Evolutionary conservation across 2,797 vertebrate species (phyloP).

Genomic region (Anguilla marmorata): DNA sequence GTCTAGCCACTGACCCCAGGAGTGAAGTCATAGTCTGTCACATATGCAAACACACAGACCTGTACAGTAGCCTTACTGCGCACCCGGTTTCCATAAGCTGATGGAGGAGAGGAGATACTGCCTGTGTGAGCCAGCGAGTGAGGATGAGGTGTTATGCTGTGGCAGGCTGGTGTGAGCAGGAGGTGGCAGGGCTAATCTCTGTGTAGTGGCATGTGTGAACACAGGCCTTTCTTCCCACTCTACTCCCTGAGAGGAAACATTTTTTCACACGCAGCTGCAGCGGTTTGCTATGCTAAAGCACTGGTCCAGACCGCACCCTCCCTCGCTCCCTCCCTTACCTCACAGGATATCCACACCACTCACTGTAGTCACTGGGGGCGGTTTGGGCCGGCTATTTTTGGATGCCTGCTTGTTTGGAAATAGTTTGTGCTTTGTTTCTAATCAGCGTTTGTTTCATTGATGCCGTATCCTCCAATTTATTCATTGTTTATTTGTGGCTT

Average conservation of each 20-base stretch:
- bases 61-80: background rate
- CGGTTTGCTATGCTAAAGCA: background rate
- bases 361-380: background rate
- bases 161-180: background rate
- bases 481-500: slow-evolving; percentile 26
- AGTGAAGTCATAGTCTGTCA: background rate
- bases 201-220: background rate
- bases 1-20: background rate
- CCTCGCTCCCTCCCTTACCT: background rate
- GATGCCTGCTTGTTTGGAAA: slow-evolving; percentile 12
- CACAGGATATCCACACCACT: slow-evolving; percentile 20
- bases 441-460: slow-evolving; percentile 18
- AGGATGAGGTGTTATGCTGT: background rate
- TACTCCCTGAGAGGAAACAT: slow-evolving; percentile 21
- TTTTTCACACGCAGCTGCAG: slow-evolving; percentile 24
- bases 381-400: background rate
- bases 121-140: background rate
- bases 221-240: background rate
- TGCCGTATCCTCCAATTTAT: slow-evolving; percentile 22
- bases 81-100: background rate
- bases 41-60: background rate
- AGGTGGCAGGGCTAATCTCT: background rate
- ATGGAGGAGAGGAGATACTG: background rate
- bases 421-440: slow-evolving; percentile 18
- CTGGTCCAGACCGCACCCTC: background rate